Evolutionary conservation across 2,888 invertebrate genomes (phyloP), one percentile per base, ranked within the genome.

Genomic region (Fragum whitleyi): DNA sequence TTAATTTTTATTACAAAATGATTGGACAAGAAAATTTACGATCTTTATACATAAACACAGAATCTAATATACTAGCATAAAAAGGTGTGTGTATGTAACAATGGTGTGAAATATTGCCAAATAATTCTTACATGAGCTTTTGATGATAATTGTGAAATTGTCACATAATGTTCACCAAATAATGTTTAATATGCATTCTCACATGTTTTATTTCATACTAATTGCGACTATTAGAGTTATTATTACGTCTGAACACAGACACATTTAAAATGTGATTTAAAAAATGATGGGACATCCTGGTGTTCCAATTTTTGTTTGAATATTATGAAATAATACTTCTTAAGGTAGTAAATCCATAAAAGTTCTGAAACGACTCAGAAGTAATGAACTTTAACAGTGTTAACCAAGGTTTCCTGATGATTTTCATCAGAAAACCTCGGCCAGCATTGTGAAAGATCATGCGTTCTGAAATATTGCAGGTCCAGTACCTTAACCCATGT

Each of bases 71-170:
- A 29, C 21, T 19, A 42, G 21, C 32, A 42, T 42, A 65, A 65
- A 65, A 65, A 65, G 16, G 26, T 23, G 42, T 59, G 1, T 1
- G 36, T 78, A 39, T 62, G n/a, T 47, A 47, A 47, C 47, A 9
- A 57, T 59, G 76, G 70, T 75, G 73, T 82, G 70, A 65, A 76
- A 69, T 72, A 82, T 76, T 73, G 82, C 57, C 73, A 70, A 72
- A 76, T 82, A 76, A 82, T 76, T 82, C 76, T 73, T 59, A 19
- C 26, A 39, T 32, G 42, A 51, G 36, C 68, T 78, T 82, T 82
- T 82, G 82, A 82, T 75, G 78, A 73, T 75, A 82, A 78, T 75
- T 82, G 73, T 74, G 32, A 76, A 82, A 82, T 82, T 76, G 82
- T 62, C 36, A 47, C 53, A 57, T 79, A 75, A 82, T 75, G 72